Base-by-base conservation (phyloP, 2,113 vertebrate species). In the Platysteira castanea region DNA sequence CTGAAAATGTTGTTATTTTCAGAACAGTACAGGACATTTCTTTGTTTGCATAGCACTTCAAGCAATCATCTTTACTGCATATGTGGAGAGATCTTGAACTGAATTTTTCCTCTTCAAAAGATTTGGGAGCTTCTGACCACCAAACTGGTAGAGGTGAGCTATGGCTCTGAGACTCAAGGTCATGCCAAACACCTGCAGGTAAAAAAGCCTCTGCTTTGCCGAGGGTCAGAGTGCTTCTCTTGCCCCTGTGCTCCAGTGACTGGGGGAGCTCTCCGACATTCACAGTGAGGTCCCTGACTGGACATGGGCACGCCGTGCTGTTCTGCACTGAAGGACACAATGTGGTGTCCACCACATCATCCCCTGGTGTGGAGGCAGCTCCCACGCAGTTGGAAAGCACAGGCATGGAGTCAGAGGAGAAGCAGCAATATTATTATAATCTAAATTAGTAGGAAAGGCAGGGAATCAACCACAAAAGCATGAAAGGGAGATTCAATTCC, bases 221-320 rank as follows among this genome's bases (percentile, higher is more conserved):
- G n/a, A 35, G 8, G 13, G 8, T 23, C 33, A 46, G 53, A 73
- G 37, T 28, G 6, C 13, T 83, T 44, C 79, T 28, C 37, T 74
- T 46, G 47, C 2, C 11, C 20, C 42, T 47, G 39, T 50, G 26
- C 68, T 84, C 20, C 68, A 46, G 50, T 3, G 75, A 23, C 13
- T 4, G 3, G 28, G 11, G 42, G 7, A 73, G 49, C 41, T 30
- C 10, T 56, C 30, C 24, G 68, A n/a, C 2, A 2, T 6, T 57
- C 23, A 9, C 15, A n/a, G 27, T 2, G n/a, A 50, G 23, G 22
- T 50, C 3, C 7, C 46, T 53, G 50, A 20, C 49, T 44, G 49
- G 61, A 73, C 35, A 33, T 3, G 4, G 3, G 13, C 37, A 69
- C 0, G 0, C 16, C 0, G 2, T 1, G 1, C 47, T 73, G 30